These are phyloP conservation scores for Eristalis intricaria DNA, from an alignment of 2,888 invertebrate genomes.

Conservation along the genomic window DNA sequence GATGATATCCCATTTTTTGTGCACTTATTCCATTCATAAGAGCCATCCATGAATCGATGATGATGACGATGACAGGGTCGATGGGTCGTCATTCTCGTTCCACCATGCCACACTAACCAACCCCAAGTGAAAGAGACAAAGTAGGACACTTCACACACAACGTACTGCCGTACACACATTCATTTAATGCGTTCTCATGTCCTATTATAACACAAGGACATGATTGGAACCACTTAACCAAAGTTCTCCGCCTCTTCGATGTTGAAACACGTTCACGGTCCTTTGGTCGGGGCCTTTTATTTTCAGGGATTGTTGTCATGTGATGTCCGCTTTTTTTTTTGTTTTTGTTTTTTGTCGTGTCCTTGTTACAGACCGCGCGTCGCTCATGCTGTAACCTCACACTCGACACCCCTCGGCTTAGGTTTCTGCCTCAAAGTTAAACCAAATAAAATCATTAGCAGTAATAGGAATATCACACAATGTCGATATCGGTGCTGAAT, in stretches of 20 bases:
- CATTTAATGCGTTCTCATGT: slow-evolving; percentile 72
- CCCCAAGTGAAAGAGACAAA: slow-evolving; percentile 68
- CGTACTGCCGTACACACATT: slow-evolving; percentile 44
- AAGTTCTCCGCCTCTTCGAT: slow-evolving; percentile 68
- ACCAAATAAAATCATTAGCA: slow-evolving; percentile 71
- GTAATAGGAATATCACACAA: slow-evolving; percentile 68
- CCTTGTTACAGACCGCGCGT: slow-evolving; percentile 2
- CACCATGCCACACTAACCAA: slow-evolving; percentile 44
- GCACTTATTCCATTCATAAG: slow-evolving; percentile 58
- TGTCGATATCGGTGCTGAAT: slow-evolving; percentile 60
- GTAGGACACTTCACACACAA: slow-evolving; percentile 66
- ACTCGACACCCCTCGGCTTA: slow-evolving; percentile 21
- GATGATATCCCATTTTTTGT: slow-evolving; percentile 58
- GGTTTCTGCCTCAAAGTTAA: slow-evolving; percentile 58
- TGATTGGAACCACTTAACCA: slow-evolving; percentile 71
- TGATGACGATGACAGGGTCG: slow-evolving; percentile 30
- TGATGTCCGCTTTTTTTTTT: slow-evolving; percentile 5
- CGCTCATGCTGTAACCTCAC: neutral
- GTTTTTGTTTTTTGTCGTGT: too few relatives aligned
- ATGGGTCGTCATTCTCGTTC: neutral
- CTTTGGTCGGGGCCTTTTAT: slow-evolving; percentile 44
- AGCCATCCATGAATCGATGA: slow-evolving; percentile 62
- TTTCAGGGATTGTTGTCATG: slow-evolving; percentile 38
- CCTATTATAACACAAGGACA: slow-evolving; percentile 71
- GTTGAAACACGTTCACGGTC: slow-evolving; percentile 61